Base-by-base conservation (phyloP, 2,113 vertebrate species). In the Osmerus mordax region DNA sequence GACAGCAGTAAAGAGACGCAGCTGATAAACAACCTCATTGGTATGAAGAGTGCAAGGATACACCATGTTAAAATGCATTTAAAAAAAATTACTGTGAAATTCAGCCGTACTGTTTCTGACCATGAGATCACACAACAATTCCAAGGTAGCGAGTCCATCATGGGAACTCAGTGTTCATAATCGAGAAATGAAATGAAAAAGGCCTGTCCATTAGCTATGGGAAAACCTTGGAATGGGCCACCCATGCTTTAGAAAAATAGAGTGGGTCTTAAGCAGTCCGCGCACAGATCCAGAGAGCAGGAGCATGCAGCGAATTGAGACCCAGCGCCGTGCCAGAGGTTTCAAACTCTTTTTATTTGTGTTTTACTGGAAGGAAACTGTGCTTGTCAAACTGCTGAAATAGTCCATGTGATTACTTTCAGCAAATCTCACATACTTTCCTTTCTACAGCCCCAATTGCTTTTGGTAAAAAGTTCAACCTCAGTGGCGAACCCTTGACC, bases 301-400 rank as follows among this genome's bases (percentile, higher is more conserved):
- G 78, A 71, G 72, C 59, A 47, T 68, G 65, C 55, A 53, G 54
- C 66, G 12, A 70, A 18, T 47, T 16, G 58, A 77, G 69, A 54
- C 21, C 2, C 56, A 32, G 53, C 77, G 16, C 8, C n/a, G 71
- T 74, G 78, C 78, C 76, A 82, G 65, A 77, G 65, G 7, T 65
- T 72, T 55, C 51, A 76, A 69, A 59, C 4, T 47, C 9, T 78
- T 76, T 51, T 79, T 72, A 36, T 78, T 76, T 51, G 78, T 72
- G 36, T 76, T 78, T 76, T 79, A 71, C 63, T 74, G 66, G 73
- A 72, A 67, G 65, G 66, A 64, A 84, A 83, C 79, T 69, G 32
- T n/a, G 15, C 23, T 4, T 1, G 62, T 56, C 76, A 71, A 80
- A 79, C 78, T 52, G n/a, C 5, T 67, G 73, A 29, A 67, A 64